Evolutionary conservation across 2,888 invertebrate species (phyloP).

Genomic region (Pseudococcus viburni): DNA sequence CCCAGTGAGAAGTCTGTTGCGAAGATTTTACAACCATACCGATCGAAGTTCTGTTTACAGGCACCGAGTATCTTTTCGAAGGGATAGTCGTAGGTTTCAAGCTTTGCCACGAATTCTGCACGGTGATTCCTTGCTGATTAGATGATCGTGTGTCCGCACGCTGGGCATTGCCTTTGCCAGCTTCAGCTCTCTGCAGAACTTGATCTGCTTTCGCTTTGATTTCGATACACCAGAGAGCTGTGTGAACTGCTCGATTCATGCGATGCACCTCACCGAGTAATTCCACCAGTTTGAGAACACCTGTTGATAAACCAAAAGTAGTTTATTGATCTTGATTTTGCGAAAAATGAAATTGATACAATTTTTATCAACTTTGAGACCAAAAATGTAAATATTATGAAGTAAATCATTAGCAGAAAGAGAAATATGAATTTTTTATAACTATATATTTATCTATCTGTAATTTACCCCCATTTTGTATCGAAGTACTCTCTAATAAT

Average conservation of each 20-base stretch:
- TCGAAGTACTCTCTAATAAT: too few relatives aligned
- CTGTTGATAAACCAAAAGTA: background rate
- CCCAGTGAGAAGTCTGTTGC: background rate
- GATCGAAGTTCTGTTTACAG: background rate
- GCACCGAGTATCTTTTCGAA: background rate
- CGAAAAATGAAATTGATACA: too few relatives aligned
- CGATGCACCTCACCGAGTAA: constrained; percentile 40
- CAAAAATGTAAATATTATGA: too few relatives aligned
- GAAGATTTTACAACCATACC: background rate
- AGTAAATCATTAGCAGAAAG: too few relatives aligned
- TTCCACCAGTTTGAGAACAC: constrained; percentile 39
- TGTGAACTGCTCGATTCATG: constrained; percentile 27
- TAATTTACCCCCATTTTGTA: too few relatives aligned
- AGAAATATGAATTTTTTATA: too few relatives aligned
- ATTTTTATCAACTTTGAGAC: too few relatives aligned
- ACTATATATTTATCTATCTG: too few relatives aligned
- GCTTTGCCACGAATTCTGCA: constrained; percentile 48
- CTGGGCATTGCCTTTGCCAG: background rate
- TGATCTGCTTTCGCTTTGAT: constrained; percentile 16
- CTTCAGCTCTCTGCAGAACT: background rate
- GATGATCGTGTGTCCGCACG: background rate
- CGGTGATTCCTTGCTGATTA: background rate
- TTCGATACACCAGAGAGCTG: constrained; percentile 60
- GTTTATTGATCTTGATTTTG: too few relatives aligned
- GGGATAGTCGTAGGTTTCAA: background rate